A percentile compares a stretch with the other conserved stretches of the same genome.
phyloP scores from a whole-genome alignment of 2,888 invertebrate species.

The Synanthedon formicaeformis region DNA sequence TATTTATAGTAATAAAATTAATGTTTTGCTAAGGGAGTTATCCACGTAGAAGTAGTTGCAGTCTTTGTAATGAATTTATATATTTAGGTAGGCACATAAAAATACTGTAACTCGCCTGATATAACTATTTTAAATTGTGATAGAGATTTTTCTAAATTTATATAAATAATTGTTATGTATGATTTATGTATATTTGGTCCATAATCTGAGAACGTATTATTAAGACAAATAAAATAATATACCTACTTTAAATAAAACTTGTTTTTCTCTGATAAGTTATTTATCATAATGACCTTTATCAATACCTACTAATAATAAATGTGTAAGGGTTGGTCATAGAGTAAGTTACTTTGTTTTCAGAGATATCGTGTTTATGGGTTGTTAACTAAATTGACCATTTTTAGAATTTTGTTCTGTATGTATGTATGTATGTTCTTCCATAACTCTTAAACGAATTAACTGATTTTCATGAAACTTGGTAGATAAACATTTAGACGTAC shows the following conservation, averaged over 20 bases:
- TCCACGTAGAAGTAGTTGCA: neutral
- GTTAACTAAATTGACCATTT: too few species aligned
- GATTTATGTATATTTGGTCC: slow-evolving; percentile 29
- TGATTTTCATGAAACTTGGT: too few species aligned
- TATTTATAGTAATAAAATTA: neutral
- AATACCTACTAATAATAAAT: too few species aligned
- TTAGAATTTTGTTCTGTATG: too few species aligned
- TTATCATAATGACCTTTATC: too few species aligned
- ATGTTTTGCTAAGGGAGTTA: neutral
- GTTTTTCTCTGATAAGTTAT: neutral
- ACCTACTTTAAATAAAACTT: slow-evolving; percentile 4
- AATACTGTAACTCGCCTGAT: neutral
- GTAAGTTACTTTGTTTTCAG: too few species aligned
- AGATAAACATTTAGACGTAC: too few species aligned
- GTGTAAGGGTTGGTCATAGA: too few species aligned
- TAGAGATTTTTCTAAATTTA: slow-evolving; percentile 26
- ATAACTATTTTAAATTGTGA: slow-evolving; percentile 12
- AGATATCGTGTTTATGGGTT: too few species aligned
- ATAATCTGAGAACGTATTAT: slow-evolving; percentile 11
- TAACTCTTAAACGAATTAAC: too few species aligned
- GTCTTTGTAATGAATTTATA: neutral
- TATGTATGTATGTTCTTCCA: too few species aligned
- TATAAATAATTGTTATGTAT: slow-evolving; percentile 13
- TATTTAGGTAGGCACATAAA: too few species aligned
- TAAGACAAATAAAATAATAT: slow-evolving; percentile 23